Percentiles rank a stretch among this genome's conserved stretches.
These are phyloP conservation scores for Heteromyza rotundicornis DNA, from an alignment of 2,888 invertebrate species.

Conservation along the genomic window DNA sequence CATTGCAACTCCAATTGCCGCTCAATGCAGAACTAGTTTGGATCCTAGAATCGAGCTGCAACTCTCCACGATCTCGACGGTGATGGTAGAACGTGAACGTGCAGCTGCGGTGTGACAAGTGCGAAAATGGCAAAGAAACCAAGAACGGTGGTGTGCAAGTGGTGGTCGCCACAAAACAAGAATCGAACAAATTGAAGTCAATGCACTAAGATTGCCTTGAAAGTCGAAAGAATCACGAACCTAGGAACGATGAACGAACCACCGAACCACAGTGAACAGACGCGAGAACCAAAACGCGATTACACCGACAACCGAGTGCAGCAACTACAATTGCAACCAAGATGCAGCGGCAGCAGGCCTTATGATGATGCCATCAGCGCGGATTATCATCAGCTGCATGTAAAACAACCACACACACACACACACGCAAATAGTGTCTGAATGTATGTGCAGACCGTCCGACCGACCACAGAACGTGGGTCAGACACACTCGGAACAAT, in stretches of 20 bases:
- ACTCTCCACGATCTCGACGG: too few relatives aligned
- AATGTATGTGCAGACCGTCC: too few relatives aligned
- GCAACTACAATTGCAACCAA: background rate
- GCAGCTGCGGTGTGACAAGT: constrained; percentile 14
- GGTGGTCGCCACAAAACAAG: constrained; percentile 30
- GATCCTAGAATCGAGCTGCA: constrained; percentile 6
- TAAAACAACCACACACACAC: background rate
- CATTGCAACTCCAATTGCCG: background rate
- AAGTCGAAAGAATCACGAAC: constrained; percentile 10
- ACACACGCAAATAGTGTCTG: background rate
- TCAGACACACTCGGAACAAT: too few relatives aligned
- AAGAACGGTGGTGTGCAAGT: constrained; percentile 11
- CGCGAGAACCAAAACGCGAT: background rate
- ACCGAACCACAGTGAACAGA: background rate
- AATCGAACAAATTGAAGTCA: constrained; percentile 35
- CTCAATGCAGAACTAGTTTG: constrained; percentile 3
- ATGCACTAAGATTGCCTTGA: constrained; percentile 48
- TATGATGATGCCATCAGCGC: background rate
- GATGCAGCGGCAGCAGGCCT: background rate
- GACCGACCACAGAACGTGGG: too few relatives aligned
- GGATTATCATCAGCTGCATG: constrained; percentile 1
- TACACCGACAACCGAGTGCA: too few relatives aligned
- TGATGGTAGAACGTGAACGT: background rate
- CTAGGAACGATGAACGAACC: background rate
- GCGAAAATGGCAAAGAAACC: constrained; percentile 21